Base-by-base conservation (phyloP, 2,113 vertebrate species). In the Helogale parvula region DNA sequence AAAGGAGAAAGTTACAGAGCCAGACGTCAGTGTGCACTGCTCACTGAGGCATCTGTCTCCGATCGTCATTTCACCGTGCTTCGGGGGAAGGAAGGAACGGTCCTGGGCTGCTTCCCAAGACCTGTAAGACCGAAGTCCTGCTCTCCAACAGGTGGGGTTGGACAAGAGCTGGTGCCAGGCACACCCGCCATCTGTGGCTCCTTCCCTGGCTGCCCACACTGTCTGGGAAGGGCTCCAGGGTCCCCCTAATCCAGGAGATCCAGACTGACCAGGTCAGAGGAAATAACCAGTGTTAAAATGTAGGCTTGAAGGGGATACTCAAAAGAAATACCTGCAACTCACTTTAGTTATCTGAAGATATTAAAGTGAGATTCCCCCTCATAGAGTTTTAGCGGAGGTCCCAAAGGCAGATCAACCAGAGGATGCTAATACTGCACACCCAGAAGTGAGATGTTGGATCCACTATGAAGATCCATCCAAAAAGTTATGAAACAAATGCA, bases 1-100 rank as follows among this genome's bases (percentile, higher is more conserved):
- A 83, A 89, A 82, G 95, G 45, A 84, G 94, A 97, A 97, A 54
- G 81, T 31, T 92, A 93, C 71, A 50, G 9, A n/a, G 90, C 35
- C 72, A 93, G 77, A 80, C 93, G 83, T 65, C 29, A 66, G 50
- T 50, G 80, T 71, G 93, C 92, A 72, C 71, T 92, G 89, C 41
- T 89, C 21, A 68, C 35, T 66, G 87, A 89, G 47, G 54, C 25
- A 16, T 68, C 65, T 1, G 0, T 84, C 79, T 94, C 91, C 65
- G 47, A 82, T 94, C 3, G 52, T n/a, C 31, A 35, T 84, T 47
- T 54, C 2, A 4, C 13, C 63, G 33, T 66, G 81, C 92, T 52
- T 93, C 45, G 41, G 47, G 95, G 63, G 19, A 41, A 41, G 5
- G 71, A 86, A 96, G 63, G 38, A 77, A 90, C 17, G 8, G 19